Evolutionary conservation across 1,140 invertebrate genomes (phyloP), one percentile per base, ranked within the genome.

Genomic region (Calosoma granatense): DNA sequence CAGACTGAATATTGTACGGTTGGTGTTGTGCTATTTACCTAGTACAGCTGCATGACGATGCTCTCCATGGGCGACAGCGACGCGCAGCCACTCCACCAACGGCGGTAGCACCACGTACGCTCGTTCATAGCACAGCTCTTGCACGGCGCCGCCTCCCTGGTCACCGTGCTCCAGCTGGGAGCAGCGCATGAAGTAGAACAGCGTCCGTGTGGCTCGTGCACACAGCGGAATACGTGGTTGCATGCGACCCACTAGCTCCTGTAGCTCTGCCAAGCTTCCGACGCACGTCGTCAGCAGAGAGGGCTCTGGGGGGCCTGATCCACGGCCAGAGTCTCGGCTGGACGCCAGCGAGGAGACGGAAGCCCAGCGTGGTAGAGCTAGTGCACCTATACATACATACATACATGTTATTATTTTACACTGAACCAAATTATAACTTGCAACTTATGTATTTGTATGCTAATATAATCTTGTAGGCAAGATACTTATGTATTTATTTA

Each of bases 131-230:
- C 89, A 88, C 23, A 94, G 72, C 62, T 88, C 87, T 69, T 90
- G 85, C 15, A 86, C 80, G 1, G 78, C 58, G 17, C 61, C 63
- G 30, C 60, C 63, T 2, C 60, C 57, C 56, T 69, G 68, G 56
- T 77, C 76, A 0, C 70, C 75, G 58, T 77, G 76, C 58, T 78
- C 73, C 59, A 78, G 78, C 76, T 94, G 90, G 0, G 89, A 92
- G 72, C 90, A 94, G 30, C 90, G 76, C 90, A 93, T 93, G 64
- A 92, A 93, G 71, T 93, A 92, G 70, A 91, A 93, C 0, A 94
- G 73, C 0, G 88, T 81, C 53, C 86, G 82, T 2, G 92, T 71
- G 0, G 88, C 88, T 56, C 81, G 81, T 15, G 78, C 73, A 14
- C 84, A 85, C 56, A 88, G 76, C 59, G 63, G 74, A 60, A 73